Evolutionary conservation across 2,113 vertebrate genomes (phyloP), one percentile per base, ranked within the genome.

Genomic region (Pluvianellus socialis): DNA sequence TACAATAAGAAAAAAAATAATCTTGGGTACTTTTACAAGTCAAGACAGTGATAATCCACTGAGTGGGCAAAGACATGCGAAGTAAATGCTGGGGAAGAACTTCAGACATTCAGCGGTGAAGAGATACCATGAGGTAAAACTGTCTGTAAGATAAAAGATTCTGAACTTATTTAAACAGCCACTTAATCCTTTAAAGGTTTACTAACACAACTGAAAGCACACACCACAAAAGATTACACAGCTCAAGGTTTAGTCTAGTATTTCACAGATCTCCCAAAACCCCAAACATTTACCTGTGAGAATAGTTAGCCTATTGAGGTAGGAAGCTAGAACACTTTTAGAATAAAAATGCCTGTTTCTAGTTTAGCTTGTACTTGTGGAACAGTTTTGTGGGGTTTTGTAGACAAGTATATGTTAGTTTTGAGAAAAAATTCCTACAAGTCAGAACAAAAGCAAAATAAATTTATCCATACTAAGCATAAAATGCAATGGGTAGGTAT

Each of bases 331-430:
- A 86, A 76, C 10, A 42, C 10, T 33, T 80, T 13, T 13, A 63
- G 33, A 84, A 89, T 33, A 68, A 88, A 91, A 86, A 84, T 21
- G 4, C 19, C 32, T 26, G 6, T 50, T 86, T 75, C 63, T 66
- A 33, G 44, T n/a, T 71, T 68, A 73, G 45, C 24, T 81, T 63
- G 6, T 21, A 40, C 8, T 65, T 55, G 33, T 14, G 24, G 33
- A 24, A 75, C 14, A 76, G 20, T 68, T 95, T 67, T 68, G n/a
- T 32, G 42, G 20, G 1, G 15, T 81, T 74, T 32, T 47, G 2
- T 32, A 63, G 12, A 16, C 2, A 56, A 2, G 45, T 20, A 28
- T 1, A 2, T 0, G 1, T 12, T 56, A 44, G 7, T 56, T 93
- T 72, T 49, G 14, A 88, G 30, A 33, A 62, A 58, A 72, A 79